Evolutionary conservation across 1,140 invertebrate species (phyloP).

Genomic region (Ctenoplectra terminalis): DNA sequence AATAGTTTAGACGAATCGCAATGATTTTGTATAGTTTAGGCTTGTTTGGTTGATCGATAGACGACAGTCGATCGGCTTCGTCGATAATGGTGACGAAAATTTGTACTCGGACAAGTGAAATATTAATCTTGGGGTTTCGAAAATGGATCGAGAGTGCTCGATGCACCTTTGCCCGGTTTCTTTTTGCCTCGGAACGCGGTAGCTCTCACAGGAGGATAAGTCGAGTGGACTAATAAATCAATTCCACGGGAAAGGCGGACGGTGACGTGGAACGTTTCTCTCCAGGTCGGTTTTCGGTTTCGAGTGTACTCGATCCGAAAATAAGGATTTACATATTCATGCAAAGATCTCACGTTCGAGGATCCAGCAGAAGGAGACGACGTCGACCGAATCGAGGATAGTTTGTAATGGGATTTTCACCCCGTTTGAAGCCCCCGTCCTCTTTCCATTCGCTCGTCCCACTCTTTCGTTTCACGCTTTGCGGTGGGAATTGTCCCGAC

Average conservation of each 20-base stretch:
- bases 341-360: conserved; percentile 77
- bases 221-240: conserved; percentile 80
- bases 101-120: not conserved
- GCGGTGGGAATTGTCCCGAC: conserved; percentile 47
- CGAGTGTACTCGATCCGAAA: conserved; percentile 82
- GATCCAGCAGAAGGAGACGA: conserved; percentile 73
- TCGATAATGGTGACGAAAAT: too few relatives aligned
- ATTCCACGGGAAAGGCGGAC: conserved; percentile 75
- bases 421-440: conserved; percentile 55
- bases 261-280: conserved; percentile 69
- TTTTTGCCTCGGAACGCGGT: conserved; percentile 42
- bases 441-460: not conserved
- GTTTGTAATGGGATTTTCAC: conserved; percentile 75
- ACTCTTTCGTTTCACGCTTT: conserved; percentile 46
- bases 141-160: conserved; percentile 14
- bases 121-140: conserved; percentile 2
- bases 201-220: conserved; percentile 55
- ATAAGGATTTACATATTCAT: conserved; percentile 84
- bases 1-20: too few relatives aligned
- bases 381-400: conserved; percentile 75
- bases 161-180: conserved; percentile 52
- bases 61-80: too few relatives aligned
- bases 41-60: too few relatives aligned
- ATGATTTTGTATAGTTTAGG: too few relatives aligned
- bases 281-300: conserved; percentile 81